Conservation (phyloP, 1,140 invertebrate genomes). For the Zaprionus ghesquierei region DNA sequence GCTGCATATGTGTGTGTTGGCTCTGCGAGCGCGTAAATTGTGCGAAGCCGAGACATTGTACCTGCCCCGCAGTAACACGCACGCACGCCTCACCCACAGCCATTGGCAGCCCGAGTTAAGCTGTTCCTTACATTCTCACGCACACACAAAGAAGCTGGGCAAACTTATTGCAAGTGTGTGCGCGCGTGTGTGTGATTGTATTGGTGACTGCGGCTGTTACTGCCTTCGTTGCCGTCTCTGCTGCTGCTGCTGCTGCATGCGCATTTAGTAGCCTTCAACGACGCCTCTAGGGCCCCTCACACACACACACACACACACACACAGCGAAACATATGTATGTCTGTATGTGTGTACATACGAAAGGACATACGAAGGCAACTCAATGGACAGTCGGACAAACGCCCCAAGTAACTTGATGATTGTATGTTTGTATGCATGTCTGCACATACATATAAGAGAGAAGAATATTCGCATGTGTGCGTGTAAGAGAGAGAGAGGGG, state of each 20-base stretch:
- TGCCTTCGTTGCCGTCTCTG: slow-evolving; percentile 29
- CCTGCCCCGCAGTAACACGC: slow-evolving; percentile 40
- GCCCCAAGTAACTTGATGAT: slow-evolving; percentile 72
- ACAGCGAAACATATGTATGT: slow-evolving; percentile 17
- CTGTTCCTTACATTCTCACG: slow-evolving; percentile 54
- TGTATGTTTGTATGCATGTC: slow-evolving; percentile 53
- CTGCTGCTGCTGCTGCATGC: slow-evolving; percentile 58
- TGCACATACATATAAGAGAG: slow-evolving; percentile 6
- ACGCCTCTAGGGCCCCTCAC: slow-evolving; percentile 53
- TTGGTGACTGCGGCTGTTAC: slow-evolving; percentile 49
- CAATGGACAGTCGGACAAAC: slow-evolving; percentile 67
- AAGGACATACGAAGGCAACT: slow-evolving; percentile 75
- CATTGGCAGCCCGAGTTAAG: slow-evolving; percentile 35
- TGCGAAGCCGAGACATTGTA: slow-evolving; percentile 69
- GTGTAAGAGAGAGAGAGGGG: slow-evolving; percentile 6
- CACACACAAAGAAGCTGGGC: slow-evolving; percentile 48
- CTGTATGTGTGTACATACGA: slow-evolving; percentile 29
- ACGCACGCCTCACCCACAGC: background rate
- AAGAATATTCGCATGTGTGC: slow-evolving; percentile 13
- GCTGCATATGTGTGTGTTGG: slow-evolving; percentile 62
- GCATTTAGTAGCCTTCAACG: slow-evolving; percentile 79
- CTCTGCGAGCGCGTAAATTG: slow-evolving; percentile 66
- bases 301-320: slow-evolving; percentile 26
- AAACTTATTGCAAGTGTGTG: slow-evolving; percentile 53
- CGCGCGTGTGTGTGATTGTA: slow-evolving; percentile 53